Conservation (phyloP, 2,888 invertebrate species). For the Stenichneumon culpator region DNA sequence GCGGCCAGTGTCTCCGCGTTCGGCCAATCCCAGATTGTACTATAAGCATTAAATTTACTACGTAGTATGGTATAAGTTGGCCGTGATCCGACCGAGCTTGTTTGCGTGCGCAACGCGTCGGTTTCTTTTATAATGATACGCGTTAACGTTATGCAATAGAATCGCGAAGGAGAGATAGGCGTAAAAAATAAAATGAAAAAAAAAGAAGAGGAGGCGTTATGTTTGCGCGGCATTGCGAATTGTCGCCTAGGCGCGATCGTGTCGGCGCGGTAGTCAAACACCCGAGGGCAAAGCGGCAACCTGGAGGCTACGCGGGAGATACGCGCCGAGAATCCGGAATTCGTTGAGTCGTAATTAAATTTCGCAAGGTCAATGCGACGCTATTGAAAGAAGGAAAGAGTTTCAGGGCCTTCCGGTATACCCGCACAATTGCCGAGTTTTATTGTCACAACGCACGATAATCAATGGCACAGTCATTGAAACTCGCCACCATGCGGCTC, state of each 20-base stretch:
- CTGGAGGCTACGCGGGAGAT: slow-evolving; percentile 9
- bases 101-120: slow-evolving; percentile 75
- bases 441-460: background rate
- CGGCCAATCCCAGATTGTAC: slow-evolving; percentile 77
- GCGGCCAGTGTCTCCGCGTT: slow-evolving; percentile 72
- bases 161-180: background rate
- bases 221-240: slow-evolving; percentile 14
- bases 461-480: background rate
- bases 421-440: slow-evolving; percentile 3
- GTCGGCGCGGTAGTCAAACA: background rate
- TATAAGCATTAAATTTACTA: slow-evolving; percentile 75
- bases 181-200: background rate
- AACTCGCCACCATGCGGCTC: background rate
- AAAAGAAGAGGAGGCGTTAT: slow-evolving; percentile 25
- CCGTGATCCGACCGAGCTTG: slow-evolving; percentile 78
- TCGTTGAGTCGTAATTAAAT: slow-evolving; percentile 42
- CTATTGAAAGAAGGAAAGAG: slow-evolving; percentile 27
- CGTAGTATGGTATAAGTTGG: slow-evolving; percentile 79
- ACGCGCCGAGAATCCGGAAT: slow-evolving; percentile 53
- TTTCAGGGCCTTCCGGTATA: slow-evolving; percentile 49
- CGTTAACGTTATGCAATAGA: slow-evolving; percentile 43
- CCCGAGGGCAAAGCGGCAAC: slow-evolving; percentile 5
- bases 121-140: slow-evolving; percentile 49
- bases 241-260: slow-evolving; percentile 20
- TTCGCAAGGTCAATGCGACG: slow-evolving; percentile 46